Base-by-base conservation (phyloP, 2,888 invertebrate genomes). In the Dolichopus griseipennis region DNA sequence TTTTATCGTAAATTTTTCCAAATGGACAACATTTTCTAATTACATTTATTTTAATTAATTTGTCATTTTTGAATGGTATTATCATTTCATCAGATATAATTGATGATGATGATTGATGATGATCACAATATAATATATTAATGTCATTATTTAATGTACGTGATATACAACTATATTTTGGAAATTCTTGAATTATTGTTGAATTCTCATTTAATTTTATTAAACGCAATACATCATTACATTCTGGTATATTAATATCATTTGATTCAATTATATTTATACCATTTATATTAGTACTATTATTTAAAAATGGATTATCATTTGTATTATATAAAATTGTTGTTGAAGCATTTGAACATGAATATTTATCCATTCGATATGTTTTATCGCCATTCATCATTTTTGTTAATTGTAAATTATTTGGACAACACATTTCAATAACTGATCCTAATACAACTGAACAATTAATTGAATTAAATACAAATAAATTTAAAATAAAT, bases 11-110 rank as follows among this genome's bases (percentile, higher is more conserved):
- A 1, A 74, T 71, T 70, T 76, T 75, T 21, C 76, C 75, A 41
- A 72, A 71, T 20, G 77, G 76, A 69, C 81, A 81, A 67, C 81
- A 81, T 70, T 80, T 80, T 64, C 76, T 75, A 64, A 79, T 73
- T 66, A 76, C 70, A 66, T 74, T 74, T 64, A 79, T 69, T 66
- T 68, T 70, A 68, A 73, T 71, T 20, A 73, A 22, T 0, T 64
- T 9, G 15, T 72, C 71, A 15, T 5, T n/a, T n/a, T 27, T 27
- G 3, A 27, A 4, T 27, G 27, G 2, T 27, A 27, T 27, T 27
- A 27, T n/a, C 27, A 27, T 27, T n/a, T n/a, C 27, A 4, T 27
- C 5, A 27, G 20, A n/a, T 64, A 4, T 5, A 27, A 37, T 37
- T 37, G 37, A 37, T 34, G 34, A 34, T 34, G 34, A 34, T 34